Evolutionary conservation across 2,888 invertebrate genomes (phyloP).

Genomic region (Dermolepida albohirtum): DNA sequence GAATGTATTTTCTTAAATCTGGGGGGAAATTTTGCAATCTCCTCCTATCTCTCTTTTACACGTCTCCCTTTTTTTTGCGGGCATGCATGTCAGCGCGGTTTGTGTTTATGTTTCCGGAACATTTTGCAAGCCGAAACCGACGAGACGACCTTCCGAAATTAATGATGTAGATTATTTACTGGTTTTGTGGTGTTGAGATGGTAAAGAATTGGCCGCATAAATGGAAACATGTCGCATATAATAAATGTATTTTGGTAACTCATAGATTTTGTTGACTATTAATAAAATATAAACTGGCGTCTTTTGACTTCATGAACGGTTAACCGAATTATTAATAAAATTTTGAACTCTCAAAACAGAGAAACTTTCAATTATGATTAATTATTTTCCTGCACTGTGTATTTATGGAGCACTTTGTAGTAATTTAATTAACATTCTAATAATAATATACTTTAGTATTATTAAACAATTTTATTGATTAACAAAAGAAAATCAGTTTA

Average conservation of each 20-base stretch:
- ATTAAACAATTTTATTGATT: no score
- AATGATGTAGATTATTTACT: slow-evolving; percentile 28
- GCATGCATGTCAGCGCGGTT: neutral
- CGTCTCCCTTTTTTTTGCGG: neutral
- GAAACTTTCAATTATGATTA: no score
- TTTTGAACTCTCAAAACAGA: no score
- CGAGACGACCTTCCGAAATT: slow-evolving; percentile 15
- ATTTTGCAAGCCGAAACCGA: neutral
- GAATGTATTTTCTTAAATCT: slow-evolving; percentile 31
- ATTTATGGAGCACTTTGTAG: no score
- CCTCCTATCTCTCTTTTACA: slow-evolving; percentile 25
- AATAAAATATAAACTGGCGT: neutral
- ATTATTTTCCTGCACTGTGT: no score
- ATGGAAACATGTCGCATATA: slow-evolving; percentile 9
- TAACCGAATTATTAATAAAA: no score
- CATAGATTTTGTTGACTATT: slow-evolving; percentile 7
- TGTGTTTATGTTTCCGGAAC: slow-evolving; percentile 14
- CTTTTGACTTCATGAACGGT: no score
- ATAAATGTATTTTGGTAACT: slow-evolving; percentile 9
- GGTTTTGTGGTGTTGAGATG: slow-evolving; percentile 25
- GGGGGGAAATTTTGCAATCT: slow-evolving; percentile 11
- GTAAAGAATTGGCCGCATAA: slow-evolving; percentile 23
- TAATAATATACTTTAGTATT: no score
- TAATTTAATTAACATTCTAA: no score
- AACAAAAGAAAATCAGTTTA: no score